Evolutionary conservation across 2,888 invertebrate genomes (phyloP).

Genomic region (Matsumyia berberina): DNA sequence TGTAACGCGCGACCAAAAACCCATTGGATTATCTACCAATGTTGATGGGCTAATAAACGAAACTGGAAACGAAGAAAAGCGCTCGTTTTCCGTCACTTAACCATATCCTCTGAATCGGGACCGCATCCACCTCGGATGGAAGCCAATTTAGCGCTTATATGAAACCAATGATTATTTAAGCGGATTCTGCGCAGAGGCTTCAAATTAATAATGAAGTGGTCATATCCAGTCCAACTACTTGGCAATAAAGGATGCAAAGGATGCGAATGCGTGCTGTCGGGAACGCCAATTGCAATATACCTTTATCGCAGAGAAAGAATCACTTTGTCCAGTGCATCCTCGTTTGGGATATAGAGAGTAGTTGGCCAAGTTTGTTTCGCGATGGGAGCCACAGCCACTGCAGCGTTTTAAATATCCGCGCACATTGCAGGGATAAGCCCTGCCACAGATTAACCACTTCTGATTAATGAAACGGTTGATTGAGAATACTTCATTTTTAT

Average conservation of each 20-base stretch:
- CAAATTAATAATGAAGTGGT: constrained; percentile 74
- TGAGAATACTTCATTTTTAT: constrained; percentile 61
- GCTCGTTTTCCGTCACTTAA: constrained; percentile 59
- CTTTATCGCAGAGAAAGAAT: constrained; percentile 58
- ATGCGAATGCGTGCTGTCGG: constrained; percentile 12
- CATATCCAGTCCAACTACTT: constrained; percentile 66
- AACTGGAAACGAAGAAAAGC: constrained; percentile 68
- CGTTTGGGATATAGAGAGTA: constrained; percentile 2
- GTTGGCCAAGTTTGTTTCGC: constrained; percentile 25
- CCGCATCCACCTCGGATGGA: constrained; percentile 32
- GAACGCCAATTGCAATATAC: constrained; percentile 61
- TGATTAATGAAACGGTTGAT: constrained; percentile 75
- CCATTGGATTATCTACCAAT: constrained; percentile 52
- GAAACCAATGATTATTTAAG: constrained; percentile 74
- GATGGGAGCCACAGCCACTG: constrained; percentile 5
- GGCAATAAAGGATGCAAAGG: constrained; percentile 64
- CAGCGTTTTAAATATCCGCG: constrained; percentile 20
- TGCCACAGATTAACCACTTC: constrained; percentile 71
- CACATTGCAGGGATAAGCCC: constrained; percentile 63
- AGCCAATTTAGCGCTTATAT: constrained; percentile 62
- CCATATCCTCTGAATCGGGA: constrained; percentile 48
- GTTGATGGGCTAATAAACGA: constrained; percentile 61
- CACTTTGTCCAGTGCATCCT: constrained; percentile 50
- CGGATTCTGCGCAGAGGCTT: constrained; percentile 45
- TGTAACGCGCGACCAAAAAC: constrained; percentile 55